Evolutionary conservation across 1,140 invertebrate genomes (phyloP), one percentile per base, ranked within the genome.

Genomic region (Drosophila pachea): DNA sequence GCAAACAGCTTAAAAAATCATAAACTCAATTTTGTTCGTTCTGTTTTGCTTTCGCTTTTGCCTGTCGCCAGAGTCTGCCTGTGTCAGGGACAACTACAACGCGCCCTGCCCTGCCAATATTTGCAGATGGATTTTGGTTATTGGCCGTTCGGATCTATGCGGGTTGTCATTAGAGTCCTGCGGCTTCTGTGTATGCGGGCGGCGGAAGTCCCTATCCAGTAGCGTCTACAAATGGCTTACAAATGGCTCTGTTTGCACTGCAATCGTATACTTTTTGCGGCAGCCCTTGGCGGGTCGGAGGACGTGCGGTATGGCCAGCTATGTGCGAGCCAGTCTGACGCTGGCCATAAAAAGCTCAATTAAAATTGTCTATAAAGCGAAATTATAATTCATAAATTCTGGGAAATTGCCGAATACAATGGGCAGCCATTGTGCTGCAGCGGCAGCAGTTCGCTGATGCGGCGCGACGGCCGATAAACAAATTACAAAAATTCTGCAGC

Each of bases 381-480:
- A 83, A 86, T 87, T 87, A 83, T 86, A 86, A 86, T 83, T 82
- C 83, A 86, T 86, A 86, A 86, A 86, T 86, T 86, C 83, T 86
- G 83, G 83, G 83, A 86, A 86, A 86, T 86, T 86, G 78, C 60
- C 69, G 83, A 82, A 78, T 68, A 86, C 83, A 86, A 87, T 74
- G 78, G 22, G 48, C 58, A 11, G n/a, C 9, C 73, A 76, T 68
- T 86, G 83, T 86, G 53, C 47, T 5, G 36, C 40, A 33, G 35
- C 29, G 60, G 36, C 58, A 36, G 35, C 35, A 33, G 12, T 16
- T 22, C 22, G 22, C 22, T 22, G 22, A 22, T 22, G 22, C 22
- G 22, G 22, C 42, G 29, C 47, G 61, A 74, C 63, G 53, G 56
- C 45, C 60, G 75, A 76, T 75, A 68, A 68, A 75, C 69, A 83